Percentiles rank a stretch among this genome's conserved stretches.
Conservation (phyloP, 2,797 vertebrate genomes). For the Rachycentron canadum region DNA sequence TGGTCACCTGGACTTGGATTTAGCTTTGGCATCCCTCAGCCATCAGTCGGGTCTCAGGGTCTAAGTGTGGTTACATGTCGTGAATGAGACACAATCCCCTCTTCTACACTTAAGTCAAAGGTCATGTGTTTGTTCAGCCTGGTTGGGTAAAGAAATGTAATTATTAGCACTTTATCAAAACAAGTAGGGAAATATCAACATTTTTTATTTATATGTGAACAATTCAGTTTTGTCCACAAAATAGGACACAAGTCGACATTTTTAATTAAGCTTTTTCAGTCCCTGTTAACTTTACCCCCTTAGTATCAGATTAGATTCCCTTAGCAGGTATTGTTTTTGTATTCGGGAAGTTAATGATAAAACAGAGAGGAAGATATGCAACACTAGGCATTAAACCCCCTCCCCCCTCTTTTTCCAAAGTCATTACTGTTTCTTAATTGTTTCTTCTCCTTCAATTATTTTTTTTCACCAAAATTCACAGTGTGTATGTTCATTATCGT, state of each 20-base stretch:
- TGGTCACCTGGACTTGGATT: constrained; percentile 82
- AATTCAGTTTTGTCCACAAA: constrained; percentile 55
- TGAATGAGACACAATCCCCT: constrained; percentile 66
- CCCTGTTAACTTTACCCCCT: constrained; percentile 13
- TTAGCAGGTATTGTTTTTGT: constrained; percentile 50
- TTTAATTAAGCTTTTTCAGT: constrained; percentile 22
- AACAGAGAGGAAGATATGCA: constrained; percentile 60
- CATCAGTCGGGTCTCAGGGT: constrained; percentile 52
- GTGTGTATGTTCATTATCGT: constrained; percentile 54
- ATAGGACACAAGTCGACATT: constrained; percentile 28
- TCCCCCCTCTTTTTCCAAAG: constrained; percentile 43
- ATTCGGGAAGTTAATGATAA: constrained; percentile 59
- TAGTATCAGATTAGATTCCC: constrained; percentile 45
- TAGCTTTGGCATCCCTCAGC: constrained; percentile 59
- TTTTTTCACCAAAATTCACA: constrained; percentile 48
- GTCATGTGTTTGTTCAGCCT: constrained; percentile 80
- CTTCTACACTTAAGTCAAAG: constrained; percentile 69
- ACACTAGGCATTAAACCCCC: constrained; percentile 51
- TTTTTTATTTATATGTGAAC: constrained; percentile 39
- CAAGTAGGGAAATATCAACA: constrained; percentile 39
- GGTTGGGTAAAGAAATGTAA: constrained; percentile 70
- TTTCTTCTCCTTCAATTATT: constrained; percentile 75
- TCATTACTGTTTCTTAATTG: constrained; percentile 72
- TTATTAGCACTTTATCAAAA: constrained; percentile 78
- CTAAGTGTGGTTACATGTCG: constrained; percentile 52